A percentile compares a stretch with the other conserved stretches of the same genome.
phyloP scores from a whole-genome alignment of 2,797 vertebrate species.

The Microctenopoma steveboyesi region DNA sequence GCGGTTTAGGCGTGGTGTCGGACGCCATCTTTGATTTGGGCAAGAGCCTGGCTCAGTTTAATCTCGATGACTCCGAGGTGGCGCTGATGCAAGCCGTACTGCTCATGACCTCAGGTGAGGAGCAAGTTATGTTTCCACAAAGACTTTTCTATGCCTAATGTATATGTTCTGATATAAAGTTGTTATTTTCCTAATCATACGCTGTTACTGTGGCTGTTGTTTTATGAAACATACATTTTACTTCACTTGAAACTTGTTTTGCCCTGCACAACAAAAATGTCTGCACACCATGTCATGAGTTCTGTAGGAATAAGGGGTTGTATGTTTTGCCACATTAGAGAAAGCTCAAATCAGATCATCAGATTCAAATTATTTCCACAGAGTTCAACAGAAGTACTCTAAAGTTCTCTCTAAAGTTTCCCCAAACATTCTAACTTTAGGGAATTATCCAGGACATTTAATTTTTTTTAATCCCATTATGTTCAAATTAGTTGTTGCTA shows the following conservation, averaged over 20 bases:
- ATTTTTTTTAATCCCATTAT: too few species aligned
- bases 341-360: not conserved
- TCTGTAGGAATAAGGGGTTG: not conserved
- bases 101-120: conserved; percentile 93
- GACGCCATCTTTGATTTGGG: conserved; percentile 96
- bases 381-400: too few species aligned
- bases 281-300: not conserved
- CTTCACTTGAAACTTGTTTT: not conserved
- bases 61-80: conserved; percentile 94
- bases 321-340: not conserved
- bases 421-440: too few species aligned
- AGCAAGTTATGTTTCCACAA: not conserved
- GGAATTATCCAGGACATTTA: too few species aligned
- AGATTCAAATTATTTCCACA: not conserved
- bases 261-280: not conserved
- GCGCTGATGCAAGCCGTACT: conserved; percentile 94
- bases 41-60: conserved; percentile 94
- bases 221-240: not conserved
- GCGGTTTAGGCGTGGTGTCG: conserved; percentile 92
- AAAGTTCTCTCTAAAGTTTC: not conserved
- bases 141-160: not conserved
- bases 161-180: not conserved
- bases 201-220: not conserved
- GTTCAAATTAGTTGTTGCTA: too few species aligned
- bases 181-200: not conserved